A percentile compares a stretch with the other conserved stretches of the same genome.
Conservation (phyloP, 2,113 vertebrate genomes). For the Heloderma charlesbogerti region DNA sequence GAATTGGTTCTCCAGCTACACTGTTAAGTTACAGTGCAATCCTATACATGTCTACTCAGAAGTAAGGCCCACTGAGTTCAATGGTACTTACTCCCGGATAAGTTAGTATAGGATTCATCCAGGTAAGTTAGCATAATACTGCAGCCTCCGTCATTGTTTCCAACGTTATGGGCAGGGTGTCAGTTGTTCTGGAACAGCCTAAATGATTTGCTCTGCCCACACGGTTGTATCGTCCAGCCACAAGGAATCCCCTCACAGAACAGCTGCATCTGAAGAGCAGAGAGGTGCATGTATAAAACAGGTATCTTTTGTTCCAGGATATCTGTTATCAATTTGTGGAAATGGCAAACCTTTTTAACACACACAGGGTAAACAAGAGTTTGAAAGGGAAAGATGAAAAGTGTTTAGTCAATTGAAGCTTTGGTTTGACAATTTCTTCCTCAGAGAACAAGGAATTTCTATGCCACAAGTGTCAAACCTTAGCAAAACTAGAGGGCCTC, state of each 20-base stretch:
- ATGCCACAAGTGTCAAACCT: background rate
- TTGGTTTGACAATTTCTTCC: background rate
- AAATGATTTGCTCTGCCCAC: background rate
- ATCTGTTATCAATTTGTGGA: background rate
- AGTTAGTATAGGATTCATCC: background rate
- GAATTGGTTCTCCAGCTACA: background rate
- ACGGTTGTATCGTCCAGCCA: background rate
- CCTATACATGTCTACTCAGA: too few species aligned
- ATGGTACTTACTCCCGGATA: too few species aligned
- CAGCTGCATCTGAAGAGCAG: background rate
- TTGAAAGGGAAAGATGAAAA: background rate
- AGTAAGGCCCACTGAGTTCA: background rate
- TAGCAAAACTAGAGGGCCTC: background rate
- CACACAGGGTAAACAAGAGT: background rate
- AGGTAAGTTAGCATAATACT: too few species aligned
- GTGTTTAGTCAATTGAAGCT: background rate
- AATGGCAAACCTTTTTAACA: background rate
- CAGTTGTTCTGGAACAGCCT: background rate
- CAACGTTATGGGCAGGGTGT: background rate
- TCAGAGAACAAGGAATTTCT: background rate
- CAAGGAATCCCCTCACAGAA: background rate
- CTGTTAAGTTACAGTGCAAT: background rate
- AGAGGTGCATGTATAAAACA: background rate
- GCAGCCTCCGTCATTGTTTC: background rate
- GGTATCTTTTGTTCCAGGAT: background rate